Evolutionary conservation across 2,797 vertebrate genomes (phyloP), one percentile per base, ranked within the genome.

Genomic region (Pangasius krempfi): DNA sequence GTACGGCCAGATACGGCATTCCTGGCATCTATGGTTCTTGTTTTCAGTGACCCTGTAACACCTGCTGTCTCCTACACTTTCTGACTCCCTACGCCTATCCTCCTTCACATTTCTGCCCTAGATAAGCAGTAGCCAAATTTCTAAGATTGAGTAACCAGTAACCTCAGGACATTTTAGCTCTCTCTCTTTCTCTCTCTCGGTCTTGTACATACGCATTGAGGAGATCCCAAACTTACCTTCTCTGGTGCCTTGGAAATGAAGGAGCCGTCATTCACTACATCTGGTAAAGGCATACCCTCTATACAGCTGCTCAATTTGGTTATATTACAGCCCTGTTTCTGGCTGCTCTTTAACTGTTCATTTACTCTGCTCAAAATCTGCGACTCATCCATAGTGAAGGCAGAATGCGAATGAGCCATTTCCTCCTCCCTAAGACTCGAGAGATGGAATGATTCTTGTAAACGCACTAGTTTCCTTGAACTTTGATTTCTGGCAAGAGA

Each of bases 401-500:
- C 4, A 44, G 14, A 86, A 89, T 82, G 73, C 86, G 64, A 93
- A 92, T 66, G 62, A 92, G 91, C 83, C 91, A 92, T 92, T 93
- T 94, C 92, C 94, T 89, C 86, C 92, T 92, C 86, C 78, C 88
- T 33, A 68, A 56, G 79, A 89, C 88, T 82, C 84, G 20, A 90
- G 91, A 92, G 83, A 78, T 58, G 68, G 88, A 90, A 85, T 87
- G 78, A 86, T 80, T 37, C 76, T 62, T 93, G 93, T 94, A 94
- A 96, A 96, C 93, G 91, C 90, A 86, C 14, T 14, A 33, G 37
- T 86, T 87, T 88, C 47, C 73, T 96, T 96, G 94, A 92, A 93
- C 90, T 93, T 87, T 89, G 87, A 92, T 90, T 90, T 87, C 79
- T 89, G 85, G 83, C 83, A 88, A 75, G 40, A 75, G 70, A 5